These are phyloP conservation scores for Galleria mellonella DNA, from an alignment of 1,140 invertebrate species.

Conservation along the genomic window DNA sequence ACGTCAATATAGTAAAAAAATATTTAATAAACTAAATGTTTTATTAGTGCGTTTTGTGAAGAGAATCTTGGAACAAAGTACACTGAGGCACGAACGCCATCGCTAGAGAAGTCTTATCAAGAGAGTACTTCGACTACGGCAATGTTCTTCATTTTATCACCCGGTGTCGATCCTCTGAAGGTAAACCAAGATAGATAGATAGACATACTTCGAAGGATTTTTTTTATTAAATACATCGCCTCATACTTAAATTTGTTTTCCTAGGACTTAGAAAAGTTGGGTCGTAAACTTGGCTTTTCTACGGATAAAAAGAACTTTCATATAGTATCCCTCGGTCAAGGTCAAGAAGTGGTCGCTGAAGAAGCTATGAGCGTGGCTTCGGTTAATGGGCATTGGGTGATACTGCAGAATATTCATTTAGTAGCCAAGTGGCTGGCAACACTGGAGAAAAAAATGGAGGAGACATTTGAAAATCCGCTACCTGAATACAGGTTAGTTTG, in stretches of 20 bases:
- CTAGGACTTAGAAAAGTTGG: conserved; percentile 65
- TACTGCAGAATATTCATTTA: conserved; percentile 93
- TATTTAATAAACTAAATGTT: conserved; percentile 5
- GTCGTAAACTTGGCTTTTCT: conserved; percentile 85
- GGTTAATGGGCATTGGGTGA: conserved; percentile 92
- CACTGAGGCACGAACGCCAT: conserved; percentile 83
- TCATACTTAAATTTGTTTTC: neutral
- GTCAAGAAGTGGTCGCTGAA: conserved; percentile 94
- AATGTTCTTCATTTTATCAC: conserved; percentile 95
- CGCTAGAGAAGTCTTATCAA: conserved; percentile 90
- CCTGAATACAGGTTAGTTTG: conserved; percentile 76
- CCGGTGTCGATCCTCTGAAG: conserved; percentile 95
- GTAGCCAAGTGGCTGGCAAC: conserved; percentile 91
- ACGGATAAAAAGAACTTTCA: conserved; percentile 90
- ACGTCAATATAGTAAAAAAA: no score
- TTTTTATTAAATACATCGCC: no score
- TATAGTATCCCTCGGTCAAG: conserved; percentile 95
- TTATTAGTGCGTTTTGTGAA: conserved; percentile 79
- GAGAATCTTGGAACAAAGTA: conserved; percentile 92
- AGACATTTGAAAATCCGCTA: conserved; percentile 81
- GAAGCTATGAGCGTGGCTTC: conserved; percentile 87
- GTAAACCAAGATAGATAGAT: conserved; percentile 12
- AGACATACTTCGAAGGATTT: neutral
- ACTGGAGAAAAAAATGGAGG: conserved; percentile 94
- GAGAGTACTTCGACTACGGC: conserved; percentile 90